Evolutionary conservation across 1,140 invertebrate species (phyloP), one percentile per base, ranked within the genome.

Genomic region (Cecropterus lyciades): DNA sequence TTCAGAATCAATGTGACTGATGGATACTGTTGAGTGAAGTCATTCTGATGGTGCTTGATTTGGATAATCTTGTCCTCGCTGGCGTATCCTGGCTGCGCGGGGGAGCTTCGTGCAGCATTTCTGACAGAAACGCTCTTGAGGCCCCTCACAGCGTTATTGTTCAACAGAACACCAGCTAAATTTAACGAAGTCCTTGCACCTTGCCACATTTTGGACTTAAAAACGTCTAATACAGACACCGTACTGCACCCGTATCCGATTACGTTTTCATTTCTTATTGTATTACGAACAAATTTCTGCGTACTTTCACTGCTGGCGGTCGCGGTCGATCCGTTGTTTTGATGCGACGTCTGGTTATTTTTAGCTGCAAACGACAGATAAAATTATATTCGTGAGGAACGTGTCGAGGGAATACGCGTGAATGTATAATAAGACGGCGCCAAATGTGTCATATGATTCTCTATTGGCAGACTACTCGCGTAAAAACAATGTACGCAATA

Each of bases 1-100:
- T 93, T 93, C 42, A 97, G 89, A 72, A 97, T 94, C 69, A 90
- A 90, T 6, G 94, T 95, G 4, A 96, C 95, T 59, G 94, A 95
- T 9, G 95, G 95, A 75, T 70, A 91, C 49, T 90, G 87, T 63
- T 87, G 66, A 9, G 87, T 79, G 56, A 82, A 90, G 65, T 90
- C 89, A 85, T 89, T 88, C 62, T 83, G 75, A 45, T 90, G 81
- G 7, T 81, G 85, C 64, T 85, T 92, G 9, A 90, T 90, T 69
- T 89, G 87, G 5, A 92, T 67, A 10, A 92, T 90, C 69, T 85
- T 85, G 40, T 92, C 89, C 52, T 92, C 89, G 67, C 82, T 88
- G 1, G 69, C 82, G 77, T 85, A 90, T 0, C 87, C 89, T n/a
- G 84, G 85, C 53, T 88, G 75, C 1, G 80, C 85, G 3, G 89